phyloP scores from a whole-genome alignment of 1,140 invertebrate genomes.

The Geopemphigus sp. region DNA sequence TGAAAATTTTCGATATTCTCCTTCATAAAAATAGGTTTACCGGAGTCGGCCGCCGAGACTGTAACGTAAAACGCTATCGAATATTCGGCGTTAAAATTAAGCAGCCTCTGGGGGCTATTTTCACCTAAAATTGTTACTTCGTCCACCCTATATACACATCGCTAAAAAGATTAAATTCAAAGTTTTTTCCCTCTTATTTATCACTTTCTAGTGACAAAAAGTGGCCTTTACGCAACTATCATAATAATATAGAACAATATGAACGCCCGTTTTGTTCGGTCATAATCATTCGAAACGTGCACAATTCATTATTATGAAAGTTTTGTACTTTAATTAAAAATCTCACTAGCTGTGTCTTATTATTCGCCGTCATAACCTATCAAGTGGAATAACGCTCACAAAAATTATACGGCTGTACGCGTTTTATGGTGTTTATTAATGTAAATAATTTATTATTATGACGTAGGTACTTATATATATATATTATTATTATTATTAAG shows the following conservation, averaged over 20 bases:
- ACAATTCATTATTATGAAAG: conserved; percentile 4
- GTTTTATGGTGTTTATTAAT: no score
- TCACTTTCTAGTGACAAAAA: neutral
- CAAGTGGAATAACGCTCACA: no score
- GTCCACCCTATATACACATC: neutral
- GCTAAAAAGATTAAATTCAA: conserved; percentile 2
- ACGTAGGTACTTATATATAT: no score
- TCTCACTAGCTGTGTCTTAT: neutral
- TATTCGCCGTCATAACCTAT: no score
- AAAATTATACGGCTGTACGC: no score
- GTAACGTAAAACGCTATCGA: neutral
- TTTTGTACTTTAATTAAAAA: conserved; percentile 30
- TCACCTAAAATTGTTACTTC: conserved; percentile 1
- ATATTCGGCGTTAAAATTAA: neutral
- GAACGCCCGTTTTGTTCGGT: neutral
- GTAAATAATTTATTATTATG: no score
- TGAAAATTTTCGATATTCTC: neutral
- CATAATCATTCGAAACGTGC: neutral
- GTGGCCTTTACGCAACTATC: neutral
- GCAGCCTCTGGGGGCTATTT: neutral
- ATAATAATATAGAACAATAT: neutral
- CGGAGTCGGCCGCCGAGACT: neutral
- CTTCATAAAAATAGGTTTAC: neutral
- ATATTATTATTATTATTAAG: no score
- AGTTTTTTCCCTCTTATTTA: neutral